Percentiles rank a stretch among this genome's conserved stretches.
These are phyloP conservation scores for Triplophysa yarkandensis DNA, from an alignment of 2,797 vertebrate genomes.

Conservation along the genomic window DNA sequence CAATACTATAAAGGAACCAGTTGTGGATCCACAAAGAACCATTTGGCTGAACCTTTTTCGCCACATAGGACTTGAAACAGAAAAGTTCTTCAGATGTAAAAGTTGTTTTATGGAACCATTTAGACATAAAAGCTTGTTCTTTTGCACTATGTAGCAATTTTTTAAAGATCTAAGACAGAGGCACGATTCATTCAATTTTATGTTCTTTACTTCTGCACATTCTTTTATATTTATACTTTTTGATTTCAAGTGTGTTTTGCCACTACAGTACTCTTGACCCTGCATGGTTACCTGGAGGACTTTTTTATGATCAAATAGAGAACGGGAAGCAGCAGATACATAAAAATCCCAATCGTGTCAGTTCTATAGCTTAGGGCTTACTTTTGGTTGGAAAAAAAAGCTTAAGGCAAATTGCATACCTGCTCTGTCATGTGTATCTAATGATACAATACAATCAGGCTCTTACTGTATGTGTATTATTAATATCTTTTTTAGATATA, in stretches of 20 bases:
- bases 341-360: conserved; percentile 10
- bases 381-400: conserved; percentile 8
- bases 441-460: not conserved
- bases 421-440: not conserved
- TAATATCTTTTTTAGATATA: not conserved
- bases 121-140: no score
- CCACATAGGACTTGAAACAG: no score
- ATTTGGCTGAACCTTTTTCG: no score
- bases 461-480: conserved; percentile 7
- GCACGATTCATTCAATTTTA: not conserved
- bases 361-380: conserved; percentile 55
- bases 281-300: conserved; percentile 42
- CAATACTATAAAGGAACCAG: no score
- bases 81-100: no score
- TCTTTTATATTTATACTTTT: no score
- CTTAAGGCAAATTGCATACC: conserved; percentile 12
- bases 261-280: conserved; percentile 39
- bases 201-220: no score
- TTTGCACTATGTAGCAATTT: no score
- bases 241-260: no score
- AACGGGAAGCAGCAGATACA: not conserved
- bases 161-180: conserved; percentile 3
- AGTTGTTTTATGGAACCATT: no score
- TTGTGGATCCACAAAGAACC: no score
- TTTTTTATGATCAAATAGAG: conserved; percentile 47